Evolutionary conservation across 2,888 invertebrate species (phyloP), one percentile per base, ranked within the genome.

Genomic region (Dicycla oo): DNA sequence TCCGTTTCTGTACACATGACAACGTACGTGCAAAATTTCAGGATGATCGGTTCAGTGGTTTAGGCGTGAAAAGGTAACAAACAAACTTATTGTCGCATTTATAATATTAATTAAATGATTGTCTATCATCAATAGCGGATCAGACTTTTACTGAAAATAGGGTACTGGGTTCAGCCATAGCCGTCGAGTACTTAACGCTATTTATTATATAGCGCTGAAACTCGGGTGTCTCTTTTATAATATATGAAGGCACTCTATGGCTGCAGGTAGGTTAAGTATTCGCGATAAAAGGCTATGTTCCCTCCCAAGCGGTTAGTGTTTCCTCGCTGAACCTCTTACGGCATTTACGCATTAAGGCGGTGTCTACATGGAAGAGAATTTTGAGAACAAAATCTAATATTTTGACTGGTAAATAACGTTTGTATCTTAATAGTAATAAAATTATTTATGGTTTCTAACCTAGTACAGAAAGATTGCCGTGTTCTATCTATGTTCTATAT

Each of bases 221-320:
- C 18, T n/a, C 43, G 15, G 40, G 20, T 54, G 47, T 51, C 30
- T 51, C 34, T 6, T 45, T 65, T 74, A 54, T 30, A 49, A 54
- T 30, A 49, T 11, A 8, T 38, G 6, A n/a, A n/a, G 34, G 30
- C 43, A 73, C 18, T 62, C 43, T 53, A 23, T n/a, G 45, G 23
- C 18, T 7, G 47, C 47, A 63, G 45, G 66, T 53, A 61, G 65
- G 67, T 60, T 61, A 58, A 78, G 71, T 69, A 67, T 60, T 63
- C 45, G 58, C 66, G 71, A 70, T 84, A 82, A 82, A 82, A 84
- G 84, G 62, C 57, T 34, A 56, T 62, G 68, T 77, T 77, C 58
- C 38, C 69, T 69, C 72, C 68, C 67, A 43, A 78, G 51, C 53
- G 72, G 75, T 82, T 80, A 85, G 80, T 82, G 78, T 85, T 80